Percentiles rank a stretch among this genome's conserved stretches.
phyloP scores from a whole-genome alignment of 2,113 vertebrate species.

The Strix uralensis region DNA sequence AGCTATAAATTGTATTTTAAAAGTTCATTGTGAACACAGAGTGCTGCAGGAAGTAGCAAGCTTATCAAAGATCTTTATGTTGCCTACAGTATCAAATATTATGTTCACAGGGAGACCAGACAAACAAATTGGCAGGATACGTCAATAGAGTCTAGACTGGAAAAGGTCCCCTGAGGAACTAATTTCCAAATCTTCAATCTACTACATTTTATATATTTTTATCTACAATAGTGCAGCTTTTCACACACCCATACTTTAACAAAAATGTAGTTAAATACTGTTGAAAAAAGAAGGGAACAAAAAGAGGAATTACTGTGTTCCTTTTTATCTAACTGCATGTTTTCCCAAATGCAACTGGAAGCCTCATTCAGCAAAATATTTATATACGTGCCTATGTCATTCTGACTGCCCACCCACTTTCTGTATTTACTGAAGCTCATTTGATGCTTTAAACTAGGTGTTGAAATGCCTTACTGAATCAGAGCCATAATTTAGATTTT shows the following conservation, averaged over 20 bases:
- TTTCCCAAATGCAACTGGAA: background rate
- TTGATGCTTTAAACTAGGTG: background rate
- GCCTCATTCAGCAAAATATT: background rate
- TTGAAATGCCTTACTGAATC: background rate
- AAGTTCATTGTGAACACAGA: background rate
- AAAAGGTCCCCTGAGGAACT: conserved; percentile 7
- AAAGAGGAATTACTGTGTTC: background rate
- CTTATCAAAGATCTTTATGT: conserved; percentile 15
- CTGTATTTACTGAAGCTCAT: background rate
- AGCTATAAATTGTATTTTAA: background rate
- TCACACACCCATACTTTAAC: background rate
- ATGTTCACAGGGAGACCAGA: conserved; percentile 16
- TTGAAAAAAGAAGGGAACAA: background rate
- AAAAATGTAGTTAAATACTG: background rate
- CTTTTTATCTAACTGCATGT: background rate
- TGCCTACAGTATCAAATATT: conserved; percentile 16
- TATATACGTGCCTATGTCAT: background rate
- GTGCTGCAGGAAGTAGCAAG: conserved; percentile 25
- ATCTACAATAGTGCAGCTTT: background rate
- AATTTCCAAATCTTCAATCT: background rate
- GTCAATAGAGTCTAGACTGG: conserved; percentile 7
- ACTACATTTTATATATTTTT: background rate
- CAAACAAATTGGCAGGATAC: conserved; percentile 33
- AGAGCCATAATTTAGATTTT: background rate
- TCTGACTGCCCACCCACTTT: background rate